Evolutionary conservation across 1,140 invertebrate species (phyloP), one percentile per base, ranked within the genome.

Genomic region (Sycobia sp.): DNA sequence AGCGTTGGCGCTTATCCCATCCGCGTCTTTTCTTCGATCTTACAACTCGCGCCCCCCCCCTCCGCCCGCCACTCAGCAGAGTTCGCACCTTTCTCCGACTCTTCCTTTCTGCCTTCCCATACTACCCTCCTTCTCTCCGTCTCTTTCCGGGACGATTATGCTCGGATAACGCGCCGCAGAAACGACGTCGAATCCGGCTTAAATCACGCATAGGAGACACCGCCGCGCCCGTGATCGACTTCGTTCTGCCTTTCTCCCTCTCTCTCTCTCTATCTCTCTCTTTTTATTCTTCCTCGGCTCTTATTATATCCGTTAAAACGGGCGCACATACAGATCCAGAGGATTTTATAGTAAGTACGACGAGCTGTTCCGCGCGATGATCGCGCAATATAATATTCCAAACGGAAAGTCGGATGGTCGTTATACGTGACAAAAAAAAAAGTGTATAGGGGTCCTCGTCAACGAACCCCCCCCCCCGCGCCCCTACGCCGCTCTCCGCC

Each of bases 271-370:
- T n/a, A n/a, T n/a, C n/a, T n/a, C n/a, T n/a, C 39, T 2, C 0
- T 9, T n/a, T n/a, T n/a, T n/a, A n/a, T n/a, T n/a, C n/a, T n/a
- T n/a, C n/a, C n/a, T n/a, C n/a, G n/a, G n/a, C n/a, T n/a, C n/a
- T n/a, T n/a, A n/a, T n/a, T n/a, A n/a, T n/a, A n/a, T n/a, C n/a
- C n/a, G n/a, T n/a, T n/a, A n/a, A n/a, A n/a, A n/a, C n/a, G n/a
- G n/a, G n/a, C n/a, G n/a, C n/a, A n/a, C n/a, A n/a, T n/a, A n/a
- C 41, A 41, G 46, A 36, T 62, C 27, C 32, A 47, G 23, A 29
- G 43, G 62, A 55, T 72, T 73, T 72, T 72, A 73, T 72, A 57
- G 68, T 58, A 44, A 23, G 43, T 64, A 65, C 56, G 59, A n/a
- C 5, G 49, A 44, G 38, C 36, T 20, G 51, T 27, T 41, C 8